Evolutionary conservation across 2,797 vertebrate species (phyloP), one percentile per base, ranked within the genome.

Genomic region (Acanthurus tractus): DNA sequence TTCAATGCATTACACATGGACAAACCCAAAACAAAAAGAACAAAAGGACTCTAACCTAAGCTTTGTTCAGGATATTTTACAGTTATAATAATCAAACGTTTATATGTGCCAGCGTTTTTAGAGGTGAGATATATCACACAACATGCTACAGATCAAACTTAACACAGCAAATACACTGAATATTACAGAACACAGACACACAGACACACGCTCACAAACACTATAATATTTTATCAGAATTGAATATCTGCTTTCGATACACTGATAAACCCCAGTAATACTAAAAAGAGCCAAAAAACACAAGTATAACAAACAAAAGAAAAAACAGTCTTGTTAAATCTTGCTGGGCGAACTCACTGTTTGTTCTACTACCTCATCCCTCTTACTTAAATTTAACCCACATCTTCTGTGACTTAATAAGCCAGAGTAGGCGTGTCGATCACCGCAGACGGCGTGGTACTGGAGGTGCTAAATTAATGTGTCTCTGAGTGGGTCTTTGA

Each of bases 371-470:
- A 9, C 14, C 36, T 18, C 36, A 22, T 68, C 17, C 5, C 3
- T 66, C 23, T 15, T 15, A 8, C n/a, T 40, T 3, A n/a, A 29
- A 29, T 65, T 70, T 0, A 65, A 78, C 6, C 11, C 11, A 3
- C 0, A 36, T 18, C 40, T 56, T 49, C 8, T 70, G 10, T 59
- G 46, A 72, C 8, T 15, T n/a, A n/a, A n/a, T n/a, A n/a, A n/a
- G n/a, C 2, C 38, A 10, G 48, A 36, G 9, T 3, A 34, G 58
- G 66, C 0, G 2, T 12, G 58, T 59, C 6, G 8, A 83, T 95
- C 93, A 96, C 72, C 94, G 87, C 34, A 68, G 73, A 14, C 95
- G 88, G 15, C 93, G 94, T 18, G 95, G 92, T 59, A 94, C 0
- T 0, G 93, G 94, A 18, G 95, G 95, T 3, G 90, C 92, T 0